Conservation (phyloP, 1,140 invertebrate genomes). For the Hypothenemus hampei region DNA sequence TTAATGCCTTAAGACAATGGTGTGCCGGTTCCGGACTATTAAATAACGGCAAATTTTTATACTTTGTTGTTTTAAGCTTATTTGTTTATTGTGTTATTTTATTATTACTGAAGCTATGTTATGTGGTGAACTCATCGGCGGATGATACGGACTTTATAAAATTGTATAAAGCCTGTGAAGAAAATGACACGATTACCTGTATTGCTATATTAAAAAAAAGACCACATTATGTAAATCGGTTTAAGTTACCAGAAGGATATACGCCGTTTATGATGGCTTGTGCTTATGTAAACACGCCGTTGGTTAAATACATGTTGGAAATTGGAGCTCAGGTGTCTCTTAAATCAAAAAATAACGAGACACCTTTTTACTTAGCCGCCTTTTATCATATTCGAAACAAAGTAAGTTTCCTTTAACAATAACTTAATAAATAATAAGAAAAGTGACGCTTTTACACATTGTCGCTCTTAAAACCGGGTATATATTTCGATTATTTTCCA, state of each 20-base stretch:
- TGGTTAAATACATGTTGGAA: constrained; percentile 37
- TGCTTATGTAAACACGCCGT: constrained; percentile 33
- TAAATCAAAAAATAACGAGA: constrained; percentile 33
- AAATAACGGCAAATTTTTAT: too few species aligned
- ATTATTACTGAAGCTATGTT: not conserved
- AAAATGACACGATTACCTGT: constrained; percentile 16
- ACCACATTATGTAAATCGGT: constrained; percentile 24
- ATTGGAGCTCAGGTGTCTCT: constrained; percentile 35
- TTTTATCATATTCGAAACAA: constrained; percentile 24
- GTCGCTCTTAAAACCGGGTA: too few species aligned
- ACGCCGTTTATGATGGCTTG: constrained; percentile 36
- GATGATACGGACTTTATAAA: constrained; percentile 1
- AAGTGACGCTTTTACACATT: not conserved
- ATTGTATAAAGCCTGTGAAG: constrained; percentile 15
- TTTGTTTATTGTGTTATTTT: not conserved
- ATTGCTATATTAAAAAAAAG: constrained; percentile 19
- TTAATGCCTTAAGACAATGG: too few species aligned
- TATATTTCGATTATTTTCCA: too few species aligned
- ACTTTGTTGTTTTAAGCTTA: not conserved
- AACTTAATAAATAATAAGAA: not conserved
- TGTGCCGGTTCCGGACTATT: too few species aligned
- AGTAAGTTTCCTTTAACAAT: not conserved
- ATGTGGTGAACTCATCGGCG: not conserved
- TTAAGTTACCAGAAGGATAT: constrained; percentile 21
- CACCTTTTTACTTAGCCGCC: constrained; percentile 34